phyloP scores from a whole-genome alignment of 2,113 vertebrate species.

The Haemorhous mexicanus region DNA sequence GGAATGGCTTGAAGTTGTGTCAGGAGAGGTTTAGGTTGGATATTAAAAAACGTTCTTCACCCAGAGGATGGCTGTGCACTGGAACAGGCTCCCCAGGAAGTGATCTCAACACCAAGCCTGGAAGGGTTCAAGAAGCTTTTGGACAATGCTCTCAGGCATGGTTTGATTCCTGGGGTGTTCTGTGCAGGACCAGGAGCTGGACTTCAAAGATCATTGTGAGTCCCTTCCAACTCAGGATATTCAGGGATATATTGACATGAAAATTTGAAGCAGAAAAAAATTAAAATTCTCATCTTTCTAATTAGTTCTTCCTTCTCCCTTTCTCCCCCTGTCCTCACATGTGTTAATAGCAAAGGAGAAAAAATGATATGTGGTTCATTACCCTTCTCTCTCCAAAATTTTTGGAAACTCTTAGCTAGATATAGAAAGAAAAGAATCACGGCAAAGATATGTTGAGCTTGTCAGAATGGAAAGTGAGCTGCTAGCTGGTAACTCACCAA shows the following conservation, averaged over 20 bases:
- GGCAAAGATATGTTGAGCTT: not conserved
- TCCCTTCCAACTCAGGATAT: not conserved
- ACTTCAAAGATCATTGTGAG: not conserved
- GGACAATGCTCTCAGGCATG: not conserved
- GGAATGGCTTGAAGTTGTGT: not conserved
- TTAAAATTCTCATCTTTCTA: not conserved
- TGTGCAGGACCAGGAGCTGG: not conserved
- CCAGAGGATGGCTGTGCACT: not conserved
- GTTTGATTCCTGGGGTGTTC: too few species aligned
- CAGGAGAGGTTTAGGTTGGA: not conserved
- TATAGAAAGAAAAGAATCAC: not conserved
- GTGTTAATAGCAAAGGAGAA: not conserved
- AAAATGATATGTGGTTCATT: not conserved
- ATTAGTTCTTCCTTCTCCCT: not conserved
- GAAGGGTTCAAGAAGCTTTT: not conserved
- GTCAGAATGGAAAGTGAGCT: not conserved
- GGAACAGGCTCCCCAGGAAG: not conserved
- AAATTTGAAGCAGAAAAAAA: not conserved
- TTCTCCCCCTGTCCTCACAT: rapidly evolving
- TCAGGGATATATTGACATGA: not conserved
- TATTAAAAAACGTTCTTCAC: rapidly evolving
- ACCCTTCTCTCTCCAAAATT: not conserved
- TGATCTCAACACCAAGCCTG: too few species aligned
- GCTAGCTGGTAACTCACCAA: not conserved
- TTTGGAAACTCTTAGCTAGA: not conserved